A percentile compares a stretch with the other conserved stretches of the same genome.
Evolutionary conservation across 2,113 vertebrate genomes (phyloP).

Genomic region (Melanocharis versteri): DNA sequence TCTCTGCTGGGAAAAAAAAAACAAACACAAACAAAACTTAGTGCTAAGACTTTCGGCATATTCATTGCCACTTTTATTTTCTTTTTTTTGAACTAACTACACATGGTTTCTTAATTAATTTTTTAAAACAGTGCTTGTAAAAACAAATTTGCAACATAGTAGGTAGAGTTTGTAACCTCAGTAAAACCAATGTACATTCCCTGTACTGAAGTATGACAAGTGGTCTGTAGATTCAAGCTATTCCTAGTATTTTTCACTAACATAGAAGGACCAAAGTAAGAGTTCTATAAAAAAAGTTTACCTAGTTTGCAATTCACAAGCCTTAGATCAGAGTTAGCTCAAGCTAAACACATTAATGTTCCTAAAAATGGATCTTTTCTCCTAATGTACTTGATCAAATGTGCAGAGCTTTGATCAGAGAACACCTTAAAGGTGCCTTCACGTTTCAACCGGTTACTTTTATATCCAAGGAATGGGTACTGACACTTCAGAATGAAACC

Average conservation of each 20-base stretch:
- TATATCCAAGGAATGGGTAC: conserved; percentile 63
- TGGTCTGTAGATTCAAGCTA: neutral
- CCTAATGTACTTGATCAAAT: conserved; percentile 72
- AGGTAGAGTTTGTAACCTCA: neutral
- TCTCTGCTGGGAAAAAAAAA: neutral
- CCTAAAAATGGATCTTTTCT: conserved; percentile 66
- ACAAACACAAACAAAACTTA: neutral
- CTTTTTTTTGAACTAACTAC: neutral
- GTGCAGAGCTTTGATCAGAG: conserved; percentile 73
- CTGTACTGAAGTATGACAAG: neutral
- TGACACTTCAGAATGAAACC: conserved; percentile 68
- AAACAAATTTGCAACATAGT: neutral
- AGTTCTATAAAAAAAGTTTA: conserved; percentile 48
- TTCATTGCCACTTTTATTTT: neutral
- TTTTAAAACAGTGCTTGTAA: neutral
- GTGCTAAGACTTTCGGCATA: neutral
- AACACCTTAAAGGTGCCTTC: conserved; percentile 66
- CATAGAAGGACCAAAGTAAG: neutral
- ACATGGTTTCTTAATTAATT: rapidly evolving
- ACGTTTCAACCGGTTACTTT: conserved; percentile 69
- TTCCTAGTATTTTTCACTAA: neutral
- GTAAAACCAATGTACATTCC: neutral
- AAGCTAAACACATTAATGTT: conserved; percentile 59
- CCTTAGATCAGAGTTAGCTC: conserved; percentile 57
- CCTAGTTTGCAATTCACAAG: conserved; percentile 57